phyloP scores from a whole-genome alignment of 2,888 invertebrate species.

The Watsonalla binaria region DNA sequence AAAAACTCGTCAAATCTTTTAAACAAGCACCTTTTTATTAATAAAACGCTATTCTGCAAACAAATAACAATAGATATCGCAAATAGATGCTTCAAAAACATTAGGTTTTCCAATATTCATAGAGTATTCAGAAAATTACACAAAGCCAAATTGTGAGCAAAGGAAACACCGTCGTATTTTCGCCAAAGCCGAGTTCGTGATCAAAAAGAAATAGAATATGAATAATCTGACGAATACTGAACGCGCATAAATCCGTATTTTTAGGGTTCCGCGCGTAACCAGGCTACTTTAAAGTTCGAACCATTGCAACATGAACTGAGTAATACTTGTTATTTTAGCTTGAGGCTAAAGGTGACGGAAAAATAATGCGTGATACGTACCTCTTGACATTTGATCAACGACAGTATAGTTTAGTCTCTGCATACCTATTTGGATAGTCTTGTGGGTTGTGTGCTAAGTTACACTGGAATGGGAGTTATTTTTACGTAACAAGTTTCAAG shows the following conservation, averaged over 20 bases:
- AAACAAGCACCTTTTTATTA: too few relatives aligned
- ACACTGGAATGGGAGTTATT: too few relatives aligned
- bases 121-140: not conserved
- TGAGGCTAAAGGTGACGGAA: too few relatives aligned
- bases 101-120: not conserved
- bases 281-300: not conserved
- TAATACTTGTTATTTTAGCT: too few relatives aligned
- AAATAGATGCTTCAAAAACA: not conserved
- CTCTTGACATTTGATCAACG: too few relatives aligned
- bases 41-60: not conserved
- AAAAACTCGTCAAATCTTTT: too few relatives aligned
- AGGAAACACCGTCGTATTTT: conserved; percentile 1
- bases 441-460: too few relatives aligned
- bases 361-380: too few relatives aligned
- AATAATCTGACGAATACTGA: conserved; percentile 10
- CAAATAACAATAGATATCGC: not conserved
- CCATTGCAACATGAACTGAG: not conserved
- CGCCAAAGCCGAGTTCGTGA: conserved; percentile 2
- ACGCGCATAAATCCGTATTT: conserved; percentile 9
- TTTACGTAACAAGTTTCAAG: too few relatives aligned
- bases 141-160: not conserved
- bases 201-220: conserved; percentile 8
- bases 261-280: not conserved
- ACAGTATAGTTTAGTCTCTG: too few relatives aligned
- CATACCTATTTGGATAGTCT: too few relatives aligned